phyloP scores from a whole-genome alignment of 1,140 invertebrate species.

The Bombus waltoni region DNA sequence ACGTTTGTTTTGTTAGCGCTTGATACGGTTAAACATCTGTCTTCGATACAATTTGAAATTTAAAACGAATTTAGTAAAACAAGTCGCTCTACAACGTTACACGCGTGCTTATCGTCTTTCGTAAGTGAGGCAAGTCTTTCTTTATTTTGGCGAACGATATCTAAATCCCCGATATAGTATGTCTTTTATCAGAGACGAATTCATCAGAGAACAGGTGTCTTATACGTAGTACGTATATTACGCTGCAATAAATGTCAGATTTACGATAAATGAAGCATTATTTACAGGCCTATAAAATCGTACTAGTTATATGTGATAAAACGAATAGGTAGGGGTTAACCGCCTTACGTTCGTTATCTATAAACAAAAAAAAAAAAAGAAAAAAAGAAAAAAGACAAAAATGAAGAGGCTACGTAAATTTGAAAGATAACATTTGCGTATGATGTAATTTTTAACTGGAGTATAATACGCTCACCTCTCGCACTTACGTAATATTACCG shows the following conservation, averaged over 20 bases:
- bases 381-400: rapidly evolving
- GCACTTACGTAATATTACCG: background rate
- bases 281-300: background rate
- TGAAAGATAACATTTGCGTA: background rate
- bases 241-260: background rate
- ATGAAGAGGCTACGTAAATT: background rate
- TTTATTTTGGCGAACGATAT: background rate
- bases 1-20: no score
- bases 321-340: background rate
- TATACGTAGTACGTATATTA: background rate
- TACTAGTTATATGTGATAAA: background rate
- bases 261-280: background rate
- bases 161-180: background rate
- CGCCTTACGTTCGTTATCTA: background rate
- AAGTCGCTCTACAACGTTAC: no score
- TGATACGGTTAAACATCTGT: no score
- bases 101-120: no score
- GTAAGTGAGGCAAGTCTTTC: no score
- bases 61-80: background rate
- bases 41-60: background rate
- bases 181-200: background rate
- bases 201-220: background rate
- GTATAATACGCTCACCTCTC: background rate
- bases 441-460: background rate
- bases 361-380: background rate